A percentile compares a stretch with the other conserved stretches of the same genome.
These are phyloP conservation scores for Disparrhopalites patrizii DNA, from an alignment of 2,888 invertebrate species.

Conservation along the genomic window DNA sequence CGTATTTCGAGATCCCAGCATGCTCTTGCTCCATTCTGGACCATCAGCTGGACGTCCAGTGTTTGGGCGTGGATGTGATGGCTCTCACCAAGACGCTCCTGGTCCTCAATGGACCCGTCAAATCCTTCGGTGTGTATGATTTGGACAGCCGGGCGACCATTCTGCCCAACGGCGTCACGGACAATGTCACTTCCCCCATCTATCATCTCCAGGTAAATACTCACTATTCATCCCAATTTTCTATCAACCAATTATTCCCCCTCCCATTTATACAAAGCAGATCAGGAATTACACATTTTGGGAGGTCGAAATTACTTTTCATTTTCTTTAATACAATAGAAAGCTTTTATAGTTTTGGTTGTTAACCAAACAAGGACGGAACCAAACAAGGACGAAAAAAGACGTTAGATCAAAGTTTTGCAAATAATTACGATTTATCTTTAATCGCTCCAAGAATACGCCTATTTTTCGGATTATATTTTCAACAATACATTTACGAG, in stretches of 20 bases:
- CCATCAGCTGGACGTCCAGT: conserved; percentile 54
- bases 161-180: conserved; percentile 71
- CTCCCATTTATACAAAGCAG: not conserved
- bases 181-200: conserved; percentile 61
- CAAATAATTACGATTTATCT: too few species aligned
- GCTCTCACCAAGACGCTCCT: conserved; percentile 45
- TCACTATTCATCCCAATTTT: not conserved
- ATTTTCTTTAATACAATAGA: not conserved
- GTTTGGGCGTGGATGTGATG: conserved; percentile 47
- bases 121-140: conserved; percentile 83
- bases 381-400: too few species aligned
- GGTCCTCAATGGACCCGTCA: conserved; percentile 56
- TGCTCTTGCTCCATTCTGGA: conserved; percentile 85
- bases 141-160: conserved; percentile 74
- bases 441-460: too few species aligned
- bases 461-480: too few species aligned
- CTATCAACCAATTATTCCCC: too few species aligned
- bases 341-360: too few species aligned
- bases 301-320: too few species aligned
- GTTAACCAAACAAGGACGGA: too few species aligned
- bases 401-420: too few species aligned
- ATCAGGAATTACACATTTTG: too few species aligned
- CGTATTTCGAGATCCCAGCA: conserved; percentile 50
- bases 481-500: too few species aligned
- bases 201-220: conserved; percentile 61